Conservation (phyloP, 1,140 invertebrate species). For the Cherax destructor region DNA sequence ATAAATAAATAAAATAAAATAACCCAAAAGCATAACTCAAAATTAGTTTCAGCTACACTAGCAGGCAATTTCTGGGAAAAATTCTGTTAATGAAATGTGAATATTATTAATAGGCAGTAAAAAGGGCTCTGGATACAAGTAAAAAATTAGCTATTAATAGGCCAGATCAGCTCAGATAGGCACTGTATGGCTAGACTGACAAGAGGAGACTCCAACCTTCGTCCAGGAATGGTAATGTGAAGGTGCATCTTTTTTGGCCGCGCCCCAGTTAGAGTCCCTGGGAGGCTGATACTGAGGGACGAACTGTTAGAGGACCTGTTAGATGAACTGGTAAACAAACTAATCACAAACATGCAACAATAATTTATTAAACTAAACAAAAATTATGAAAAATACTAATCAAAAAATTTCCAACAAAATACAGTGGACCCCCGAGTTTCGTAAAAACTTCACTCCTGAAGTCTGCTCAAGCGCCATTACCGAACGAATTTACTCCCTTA, state of each 20-base stretch:
- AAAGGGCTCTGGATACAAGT: too few relatives aligned
- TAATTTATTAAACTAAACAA: background rate
- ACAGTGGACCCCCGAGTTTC: too few relatives aligned
- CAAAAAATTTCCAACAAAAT: background rate
- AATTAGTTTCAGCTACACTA: background rate
- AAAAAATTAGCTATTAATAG: too few relatives aligned
- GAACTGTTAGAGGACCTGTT: constrained; percentile 32
- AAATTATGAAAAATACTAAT: background rate
- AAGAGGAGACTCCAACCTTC: constrained; percentile 45
- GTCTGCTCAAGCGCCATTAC: too few relatives aligned
- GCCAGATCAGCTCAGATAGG: background rate
- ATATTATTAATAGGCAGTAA: too few relatives aligned
- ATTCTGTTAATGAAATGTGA: too few relatives aligned
- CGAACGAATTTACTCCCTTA: too few relatives aligned
- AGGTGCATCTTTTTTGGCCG: constrained; percentile 53
- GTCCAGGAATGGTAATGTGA: constrained; percentile 56
- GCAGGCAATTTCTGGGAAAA: background rate
- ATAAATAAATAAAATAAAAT: background rate
- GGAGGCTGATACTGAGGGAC: constrained; percentile 12
- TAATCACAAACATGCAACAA: constrained; percentile 17
- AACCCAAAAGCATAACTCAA: background rate
- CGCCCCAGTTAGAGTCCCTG: constrained; percentile 28
- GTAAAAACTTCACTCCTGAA: too few relatives aligned
- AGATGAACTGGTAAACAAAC: constrained; percentile 21
- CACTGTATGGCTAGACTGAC: background rate